Base-by-base conservation (phyloP, 2,113 vertebrate species). In the Calcarius ornatus region DNA sequence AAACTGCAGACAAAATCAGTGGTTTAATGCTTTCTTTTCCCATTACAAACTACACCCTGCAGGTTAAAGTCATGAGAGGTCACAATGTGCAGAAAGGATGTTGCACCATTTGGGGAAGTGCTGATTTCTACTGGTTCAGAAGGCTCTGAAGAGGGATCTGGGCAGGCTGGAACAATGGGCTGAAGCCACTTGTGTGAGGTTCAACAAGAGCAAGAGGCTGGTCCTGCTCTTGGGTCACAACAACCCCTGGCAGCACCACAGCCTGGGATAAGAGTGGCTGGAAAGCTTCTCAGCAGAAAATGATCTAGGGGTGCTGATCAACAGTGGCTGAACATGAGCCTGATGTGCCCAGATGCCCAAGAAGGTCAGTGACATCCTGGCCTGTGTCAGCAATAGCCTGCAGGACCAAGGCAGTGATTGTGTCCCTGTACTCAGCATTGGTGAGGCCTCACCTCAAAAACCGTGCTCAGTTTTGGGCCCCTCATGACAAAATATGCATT, bases 301-400 rank as follows among this genome's bases (percentile, higher is more conserved):
- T 4, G 17, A 27, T 10, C 24, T 38, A 4, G 7, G 5, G 6
- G 1, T 12, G 11, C 2, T 7, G 38, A 19, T n/a, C 3, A 6
- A 0, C 14, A n/a, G 19, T 5, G 4, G 25, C 16, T 53, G 31
- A 30, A 12, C 5, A 30, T 18, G 50, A 51, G 2, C 37, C 30
- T 18, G 28, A 10, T 37, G 13, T 80, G 42, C 4, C 9, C 33
- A 24, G n/a, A 14, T 24, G 54, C 9, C 17, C 37, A 38, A 35
- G 38, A 35, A 35, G 47, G 10, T 6, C 30, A 56, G 2, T 31
- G 43, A 11, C 4, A 51, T 59, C 37, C 33, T 27, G 53, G 17
- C 11, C 51, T 50, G 7, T 27, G 12, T 8, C 53, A 51, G 9
- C 20, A 57, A 23, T 3, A 23, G 20, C 40, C 66, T 68, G 42